A percentile compares a stretch with the other conserved stretches of the same genome.
Conservation (phyloP, 2,113 vertebrate species). For the Engystomops pustulosus region DNA sequence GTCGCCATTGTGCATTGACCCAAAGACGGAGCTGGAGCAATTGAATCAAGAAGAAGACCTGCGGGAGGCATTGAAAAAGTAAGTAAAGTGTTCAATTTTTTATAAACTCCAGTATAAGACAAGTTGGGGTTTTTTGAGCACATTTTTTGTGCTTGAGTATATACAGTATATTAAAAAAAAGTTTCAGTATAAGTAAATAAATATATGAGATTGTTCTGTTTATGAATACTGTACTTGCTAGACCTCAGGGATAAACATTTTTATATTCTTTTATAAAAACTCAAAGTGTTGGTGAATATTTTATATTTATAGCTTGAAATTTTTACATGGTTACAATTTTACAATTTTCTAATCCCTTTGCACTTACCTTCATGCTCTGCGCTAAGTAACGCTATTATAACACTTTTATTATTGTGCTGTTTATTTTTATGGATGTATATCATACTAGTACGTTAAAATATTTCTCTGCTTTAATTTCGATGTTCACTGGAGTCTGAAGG, state of each 20-base stretch:
- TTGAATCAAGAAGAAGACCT: too few relatives aligned
- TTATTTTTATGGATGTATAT: background rate
- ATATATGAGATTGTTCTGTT: too few relatives aligned
- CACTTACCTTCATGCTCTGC: background rate
- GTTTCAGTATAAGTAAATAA: too few relatives aligned
- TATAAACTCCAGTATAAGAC: too few relatives aligned
- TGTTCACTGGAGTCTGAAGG: background rate
- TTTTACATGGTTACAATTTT: background rate
- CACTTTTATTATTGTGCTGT: background rate
- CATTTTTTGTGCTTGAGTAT: too few relatives aligned
- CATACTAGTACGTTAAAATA: background rate
- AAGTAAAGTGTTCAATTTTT: too few relatives aligned
- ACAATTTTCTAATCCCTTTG: background rate
- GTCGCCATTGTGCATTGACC: too few relatives aligned
- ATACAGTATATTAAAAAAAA: too few relatives aligned
- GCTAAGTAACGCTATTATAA: constrained; percentile 5
- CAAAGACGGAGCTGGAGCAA: too few relatives aligned
- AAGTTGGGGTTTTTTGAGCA: too few relatives aligned
- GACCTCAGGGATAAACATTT: background rate
- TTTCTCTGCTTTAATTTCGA: constrained; percentile 4
- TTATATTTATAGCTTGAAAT: background rate
- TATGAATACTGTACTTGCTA: background rate
- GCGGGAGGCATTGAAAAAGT: too few relatives aligned
- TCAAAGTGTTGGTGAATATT: background rate
- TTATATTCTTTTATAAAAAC: background rate